phyloP scores from a whole-genome alignment of 2,113 vertebrate genomes.

The Phyllostomus hastatus region DNA sequence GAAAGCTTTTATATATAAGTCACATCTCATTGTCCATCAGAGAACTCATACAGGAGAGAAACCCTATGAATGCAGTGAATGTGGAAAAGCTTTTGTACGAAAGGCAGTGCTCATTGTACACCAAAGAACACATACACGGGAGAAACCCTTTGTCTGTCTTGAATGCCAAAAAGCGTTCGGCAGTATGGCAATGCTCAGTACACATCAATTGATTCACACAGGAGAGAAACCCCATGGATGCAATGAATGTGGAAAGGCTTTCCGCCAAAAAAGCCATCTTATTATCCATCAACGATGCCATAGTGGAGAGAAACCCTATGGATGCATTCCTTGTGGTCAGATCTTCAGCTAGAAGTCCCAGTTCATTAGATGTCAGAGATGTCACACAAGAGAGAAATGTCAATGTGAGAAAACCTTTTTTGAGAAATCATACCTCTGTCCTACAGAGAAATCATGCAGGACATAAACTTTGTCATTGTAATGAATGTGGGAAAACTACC shows the following conservation, averaged over 20 bases:
- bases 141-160: slow-evolving; percentile 55
- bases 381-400: slow-evolving; percentile 62
- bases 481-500: slow-evolving; percentile 45
- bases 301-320: slow-evolving; percentile 58
- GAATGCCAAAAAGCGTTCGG: slow-evolving; percentile 62
- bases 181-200: slow-evolving; percentile 30
- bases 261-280: slow-evolving; percentile 52
- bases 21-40: not conserved
- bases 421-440: slow-evolving; percentile 53
- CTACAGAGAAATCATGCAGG: slow-evolving; percentile 62
- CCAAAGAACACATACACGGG: slow-evolving; percentile 47
- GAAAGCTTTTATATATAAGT: slow-evolving; percentile 26
- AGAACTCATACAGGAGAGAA: slow-evolving; percentile 49
- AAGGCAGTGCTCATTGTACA: slow-evolving; percentile 36
- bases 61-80: slow-evolving; percentile 35
- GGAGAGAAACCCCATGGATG: slow-evolving; percentile 62
- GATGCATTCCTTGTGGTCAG: slow-evolving; percentile 49
- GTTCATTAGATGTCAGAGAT: slow-evolving; percentile 58
- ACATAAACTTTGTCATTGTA: slow-evolving; percentile 50
- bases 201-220: slow-evolving; percentile 59
- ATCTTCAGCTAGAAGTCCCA: slow-evolving; percentile 58
- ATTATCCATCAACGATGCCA: slow-evolving; percentile 54
- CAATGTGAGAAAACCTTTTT: slow-evolving; percentile 57
- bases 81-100: not conserved
- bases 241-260: slow-evolving; percentile 53